Evolutionary conservation across 1,140 invertebrate genomes (phyloP).

Genomic region (Zaprionus vittiger): DNA sequence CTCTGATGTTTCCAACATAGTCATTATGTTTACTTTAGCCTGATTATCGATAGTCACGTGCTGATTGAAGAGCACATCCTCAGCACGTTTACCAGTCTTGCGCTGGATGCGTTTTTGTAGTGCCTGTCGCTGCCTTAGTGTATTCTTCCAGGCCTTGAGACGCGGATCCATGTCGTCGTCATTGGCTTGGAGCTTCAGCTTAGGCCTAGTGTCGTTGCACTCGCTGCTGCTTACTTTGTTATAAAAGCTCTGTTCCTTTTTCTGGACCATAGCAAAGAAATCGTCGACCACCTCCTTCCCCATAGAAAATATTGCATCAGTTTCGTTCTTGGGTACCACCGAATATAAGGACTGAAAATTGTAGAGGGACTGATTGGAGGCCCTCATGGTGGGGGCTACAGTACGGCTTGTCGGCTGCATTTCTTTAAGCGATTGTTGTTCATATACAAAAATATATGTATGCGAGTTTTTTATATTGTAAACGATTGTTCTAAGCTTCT

Average conservation of each 20-base stretch:
- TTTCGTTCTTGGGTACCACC: not conserved
- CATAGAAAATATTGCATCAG: not conserved
- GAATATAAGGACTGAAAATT: not conserved
- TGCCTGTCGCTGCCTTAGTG: slow-evolving; percentile 40
- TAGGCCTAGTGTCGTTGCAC: not conserved
- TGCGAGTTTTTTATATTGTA: not conserved
- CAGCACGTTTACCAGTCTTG: slow-evolving; percentile 50
- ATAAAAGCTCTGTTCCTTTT: not conserved
- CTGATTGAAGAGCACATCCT: slow-evolving; percentile 74
- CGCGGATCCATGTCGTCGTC: slow-evolving; percentile 57
- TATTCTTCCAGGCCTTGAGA: slow-evolving; percentile 59
- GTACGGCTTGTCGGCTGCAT: no score
- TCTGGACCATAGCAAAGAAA: slow-evolving; percentile 13
- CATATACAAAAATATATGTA: not conserved
- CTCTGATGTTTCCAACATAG: slow-evolving; percentile 61
- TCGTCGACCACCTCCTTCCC: slow-evolving; percentile 16
- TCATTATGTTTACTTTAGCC: slow-evolving; percentile 59
- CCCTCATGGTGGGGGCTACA: no score
- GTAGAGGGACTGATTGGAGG: not conserved
- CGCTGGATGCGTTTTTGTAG: slow-evolving; percentile 54
- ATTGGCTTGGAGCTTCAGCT: not conserved
- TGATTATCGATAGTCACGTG: slow-evolving; percentile 55
- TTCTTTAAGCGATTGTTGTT: no score
- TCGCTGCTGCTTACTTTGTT: slow-evolving; percentile 14
- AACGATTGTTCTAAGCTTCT: not conserved